phyloP scores from a whole-genome alignment of 2,888 invertebrate species.

The Ryuthela nishihirai region DNA sequence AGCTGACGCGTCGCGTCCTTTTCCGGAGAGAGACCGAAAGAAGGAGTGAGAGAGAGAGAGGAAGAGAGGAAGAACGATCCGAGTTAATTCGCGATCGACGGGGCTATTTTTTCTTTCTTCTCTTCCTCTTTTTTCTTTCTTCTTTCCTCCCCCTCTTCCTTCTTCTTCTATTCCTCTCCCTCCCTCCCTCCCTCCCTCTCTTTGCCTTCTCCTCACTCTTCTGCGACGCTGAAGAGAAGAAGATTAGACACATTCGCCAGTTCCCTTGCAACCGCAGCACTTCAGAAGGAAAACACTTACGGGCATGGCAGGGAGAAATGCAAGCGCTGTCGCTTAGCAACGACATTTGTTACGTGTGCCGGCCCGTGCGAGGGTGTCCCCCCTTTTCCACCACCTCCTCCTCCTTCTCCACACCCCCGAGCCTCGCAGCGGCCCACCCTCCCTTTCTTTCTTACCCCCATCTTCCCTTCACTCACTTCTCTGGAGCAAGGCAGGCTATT shows the following conservation, averaged over 20 bases:
- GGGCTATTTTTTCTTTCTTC: conserved; percentile 6
- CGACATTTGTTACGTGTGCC: too few species aligned
- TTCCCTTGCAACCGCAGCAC: too few species aligned
- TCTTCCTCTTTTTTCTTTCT: conserved; percentile 9
- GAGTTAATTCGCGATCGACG: background rate
- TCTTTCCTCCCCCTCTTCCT: conserved; percentile 19
- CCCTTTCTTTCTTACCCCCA: conserved; percentile 5
- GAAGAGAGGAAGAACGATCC: background rate
- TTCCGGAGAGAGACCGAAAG: too few species aligned
- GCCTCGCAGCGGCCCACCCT: conserved; percentile 11
- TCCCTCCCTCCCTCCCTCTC: conserved; percentile 6
- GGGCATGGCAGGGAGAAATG: too few species aligned
- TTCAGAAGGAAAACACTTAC: too few species aligned
- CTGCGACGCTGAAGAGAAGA: background rate
- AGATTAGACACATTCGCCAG: too few species aligned
- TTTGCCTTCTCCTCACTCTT: conserved; percentile 7
- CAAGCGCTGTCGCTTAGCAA: conserved; percentile 1
- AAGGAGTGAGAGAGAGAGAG: too few species aligned
- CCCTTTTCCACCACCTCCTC: too few species aligned
- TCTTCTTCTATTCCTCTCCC: conserved; percentile 1
- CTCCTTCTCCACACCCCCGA: too few species aligned
- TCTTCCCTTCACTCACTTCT: background rate
- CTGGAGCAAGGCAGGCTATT: too few species aligned
- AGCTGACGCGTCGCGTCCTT: too few species aligned
- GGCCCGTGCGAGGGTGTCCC: too few species aligned